Conservation (phyloP, 2,888 invertebrate species). For the Nemoura dubitans region DNA sequence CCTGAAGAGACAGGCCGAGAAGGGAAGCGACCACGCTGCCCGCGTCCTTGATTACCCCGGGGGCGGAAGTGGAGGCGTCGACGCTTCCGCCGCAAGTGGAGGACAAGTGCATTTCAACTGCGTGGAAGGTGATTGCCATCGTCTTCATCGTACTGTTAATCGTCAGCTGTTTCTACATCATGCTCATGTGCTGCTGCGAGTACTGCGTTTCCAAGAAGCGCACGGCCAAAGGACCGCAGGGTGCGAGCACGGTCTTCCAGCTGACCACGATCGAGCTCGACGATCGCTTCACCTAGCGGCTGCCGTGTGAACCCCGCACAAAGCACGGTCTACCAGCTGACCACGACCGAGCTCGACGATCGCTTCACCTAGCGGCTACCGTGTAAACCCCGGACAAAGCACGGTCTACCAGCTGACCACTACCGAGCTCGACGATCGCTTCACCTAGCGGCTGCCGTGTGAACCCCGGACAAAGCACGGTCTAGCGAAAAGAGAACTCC, state of each 20-base stretch:
- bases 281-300: no score
- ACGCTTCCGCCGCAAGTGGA: neutral
- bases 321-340: no score
- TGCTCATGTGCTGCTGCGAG: neutral
- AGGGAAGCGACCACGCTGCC: neutral
- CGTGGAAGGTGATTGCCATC: neutral
- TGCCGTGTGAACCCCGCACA: no score
- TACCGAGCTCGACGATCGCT: neutral
- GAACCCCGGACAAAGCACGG: no score
- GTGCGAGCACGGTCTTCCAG: no score
- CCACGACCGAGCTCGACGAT: neutral
- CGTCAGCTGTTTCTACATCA: neutral
- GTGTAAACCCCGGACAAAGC: no score
- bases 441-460: neutral
- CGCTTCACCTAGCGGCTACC: neutral
- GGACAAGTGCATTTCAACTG: neutral
- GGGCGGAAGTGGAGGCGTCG: neutral
- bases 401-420: neutral
- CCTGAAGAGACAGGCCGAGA: neutral
- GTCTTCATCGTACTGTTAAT: neutral
- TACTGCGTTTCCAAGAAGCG: neutral
- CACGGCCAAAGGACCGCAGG: neutral
- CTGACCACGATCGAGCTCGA: no score
- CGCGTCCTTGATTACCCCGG: neutral
- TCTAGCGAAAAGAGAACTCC: no score